A percentile compares a stretch with the other conserved stretches of the same genome.
Evolutionary conservation across 2,888 invertebrate species (phyloP).

Genomic region (Cataglyphis albicans): DNA sequence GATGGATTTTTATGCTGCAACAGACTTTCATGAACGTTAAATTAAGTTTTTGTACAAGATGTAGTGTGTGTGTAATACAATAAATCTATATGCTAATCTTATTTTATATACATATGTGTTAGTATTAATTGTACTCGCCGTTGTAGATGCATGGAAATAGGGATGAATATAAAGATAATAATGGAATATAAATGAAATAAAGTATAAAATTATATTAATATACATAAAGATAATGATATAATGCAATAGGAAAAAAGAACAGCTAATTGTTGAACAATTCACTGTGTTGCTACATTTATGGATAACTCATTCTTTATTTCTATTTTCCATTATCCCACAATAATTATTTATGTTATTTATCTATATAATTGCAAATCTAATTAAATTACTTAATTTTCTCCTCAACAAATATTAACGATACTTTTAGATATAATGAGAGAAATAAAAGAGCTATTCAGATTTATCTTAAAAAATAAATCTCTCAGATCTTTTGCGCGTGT

Average conservation of each 20-base stretch:
- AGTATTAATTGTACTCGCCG: conserved; percentile 2
- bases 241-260: not conserved
- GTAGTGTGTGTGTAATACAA: not conserved
- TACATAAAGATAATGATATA: not conserved
- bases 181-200: not conserved
- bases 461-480: conserved; percentile 4
- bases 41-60: not conserved
- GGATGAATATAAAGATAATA: no score
- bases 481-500: no score
- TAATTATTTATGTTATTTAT: conserved; percentile 1
- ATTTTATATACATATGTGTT: not conserved
- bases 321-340: not conserved
- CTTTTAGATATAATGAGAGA: not conserved
- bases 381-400: not conserved
- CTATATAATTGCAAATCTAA: not conserved
- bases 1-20: not conserved
- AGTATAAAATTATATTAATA: not conserved
- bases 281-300: not conserved
- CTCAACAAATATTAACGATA: not conserved
- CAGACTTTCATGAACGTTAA: not conserved
- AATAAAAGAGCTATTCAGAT: not conserved
- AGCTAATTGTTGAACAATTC: not conserved
- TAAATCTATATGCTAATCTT: not conserved
- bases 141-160: not conserved
- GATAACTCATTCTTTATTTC: conserved; percentile 3